Conservation (phyloP, 1,140 invertebrate species). For the Thaumatotibia leucotreta region DNA sequence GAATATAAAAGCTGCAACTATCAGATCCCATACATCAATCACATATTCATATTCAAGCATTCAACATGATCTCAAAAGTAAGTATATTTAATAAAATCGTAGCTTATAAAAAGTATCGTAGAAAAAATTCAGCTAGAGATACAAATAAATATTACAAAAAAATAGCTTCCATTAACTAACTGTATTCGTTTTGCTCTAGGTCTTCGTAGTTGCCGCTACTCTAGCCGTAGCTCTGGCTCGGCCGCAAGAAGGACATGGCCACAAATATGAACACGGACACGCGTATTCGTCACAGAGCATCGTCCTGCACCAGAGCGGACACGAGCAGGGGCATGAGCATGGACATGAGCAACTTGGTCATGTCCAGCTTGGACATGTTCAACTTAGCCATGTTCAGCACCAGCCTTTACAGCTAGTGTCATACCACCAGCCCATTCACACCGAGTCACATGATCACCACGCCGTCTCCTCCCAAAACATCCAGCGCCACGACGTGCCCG, state of each 20-base stretch:
- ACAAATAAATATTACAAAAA: too few species aligned
- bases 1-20: background rate
- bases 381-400: background rate
- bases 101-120: background rate
- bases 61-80: background rate
- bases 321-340: background rate
- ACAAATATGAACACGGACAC: constrained; percentile 19
- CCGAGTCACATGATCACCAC: constrained; percentile 17
- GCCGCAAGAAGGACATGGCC: constrained; percentile 22
- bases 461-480: constrained; percentile 49
- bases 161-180: too few species aligned
- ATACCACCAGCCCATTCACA: background rate
- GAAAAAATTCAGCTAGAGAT: background rate
- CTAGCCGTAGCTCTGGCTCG: constrained; percentile 27
- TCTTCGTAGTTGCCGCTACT: constrained; percentile 15
- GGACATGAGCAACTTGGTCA: background rate
- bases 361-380: background rate
- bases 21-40: background rate
- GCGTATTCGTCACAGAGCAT: constrained; percentile 28
- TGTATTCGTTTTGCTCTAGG: constrained; percentile 4
- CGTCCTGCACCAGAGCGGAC: constrained; percentile 15
- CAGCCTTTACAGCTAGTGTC: background rate
- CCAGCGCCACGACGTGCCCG: constrained; percentile 39
- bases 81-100: background rate
- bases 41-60: background rate